Evolutionary conservation across 2,797 vertebrate genomes (phyloP).

Genomic region (Eospalax fontanierii): DNA sequence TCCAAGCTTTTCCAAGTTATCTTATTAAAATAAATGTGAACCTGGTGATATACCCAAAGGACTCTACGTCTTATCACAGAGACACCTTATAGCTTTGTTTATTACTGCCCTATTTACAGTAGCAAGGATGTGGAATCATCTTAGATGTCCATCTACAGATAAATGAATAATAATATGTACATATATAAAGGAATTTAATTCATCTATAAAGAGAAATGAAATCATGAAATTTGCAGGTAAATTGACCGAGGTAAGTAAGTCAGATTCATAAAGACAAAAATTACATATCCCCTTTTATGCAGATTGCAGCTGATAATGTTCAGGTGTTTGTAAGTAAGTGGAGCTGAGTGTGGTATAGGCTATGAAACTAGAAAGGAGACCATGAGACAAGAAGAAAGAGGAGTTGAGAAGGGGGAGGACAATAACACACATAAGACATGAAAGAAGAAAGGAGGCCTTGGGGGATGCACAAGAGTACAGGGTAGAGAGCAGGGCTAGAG

Average conservation of each 20-base stretch:
- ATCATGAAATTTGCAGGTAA: not conserved
- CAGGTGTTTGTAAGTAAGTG: not conserved
- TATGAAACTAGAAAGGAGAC: not conserved
- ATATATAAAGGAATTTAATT: not conserved
- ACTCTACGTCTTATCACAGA: not conserved
- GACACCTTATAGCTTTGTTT: not conserved
- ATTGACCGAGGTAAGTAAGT: not conserved
- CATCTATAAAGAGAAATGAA: not conserved
- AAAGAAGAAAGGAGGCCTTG: not conserved
- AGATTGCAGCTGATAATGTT: not conserved
- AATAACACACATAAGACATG: not conserved
- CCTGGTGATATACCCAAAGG: not conserved
- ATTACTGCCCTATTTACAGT: not conserved
- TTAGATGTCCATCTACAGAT: not conserved
- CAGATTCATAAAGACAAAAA: not conserved
- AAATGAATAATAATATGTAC: not conserved
- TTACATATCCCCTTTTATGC: not conserved
- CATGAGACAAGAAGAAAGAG: not conserved
- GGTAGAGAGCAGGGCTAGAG: not conserved
- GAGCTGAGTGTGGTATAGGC: not conserved
- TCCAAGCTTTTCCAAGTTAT: slow-evolving; percentile 58
- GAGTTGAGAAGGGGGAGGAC: not conserved
- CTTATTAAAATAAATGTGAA: not conserved
- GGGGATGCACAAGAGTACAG: not conserved
- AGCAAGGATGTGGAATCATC: not conserved